phyloP scores from a whole-genome alignment of 1,140 invertebrate species.

The Temnothorax longispinosus region DNA sequence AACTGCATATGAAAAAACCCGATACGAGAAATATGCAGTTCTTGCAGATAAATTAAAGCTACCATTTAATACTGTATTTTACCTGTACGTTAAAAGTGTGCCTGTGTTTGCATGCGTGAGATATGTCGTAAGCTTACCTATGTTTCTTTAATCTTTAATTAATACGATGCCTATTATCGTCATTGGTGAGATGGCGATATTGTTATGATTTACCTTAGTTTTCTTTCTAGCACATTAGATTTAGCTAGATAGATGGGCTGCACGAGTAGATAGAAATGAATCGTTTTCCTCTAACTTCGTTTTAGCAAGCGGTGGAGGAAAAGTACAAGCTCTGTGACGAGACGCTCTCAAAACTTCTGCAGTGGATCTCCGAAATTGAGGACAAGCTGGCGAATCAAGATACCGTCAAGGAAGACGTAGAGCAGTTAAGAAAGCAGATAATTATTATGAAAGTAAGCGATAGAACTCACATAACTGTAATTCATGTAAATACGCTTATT shows the following conservation, averaged over 20 bases:
- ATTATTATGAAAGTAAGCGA: slow-evolving; percentile 92
- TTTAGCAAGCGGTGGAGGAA: slow-evolving; percentile 96
- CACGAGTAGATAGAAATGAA: slow-evolving; percentile 44
- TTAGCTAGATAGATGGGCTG: slow-evolving; percentile 6
- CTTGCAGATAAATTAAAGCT: slow-evolving; percentile 83
- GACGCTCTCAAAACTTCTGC: slow-evolving; percentile 92
- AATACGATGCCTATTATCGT: slow-evolving; percentile 64
- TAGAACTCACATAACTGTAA: not conserved
- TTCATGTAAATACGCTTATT: not conserved
- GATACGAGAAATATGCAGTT: slow-evolving; percentile 79
- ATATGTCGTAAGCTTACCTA: slow-evolving; percentile 81
- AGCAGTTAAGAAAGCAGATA: slow-evolving; percentile 95
- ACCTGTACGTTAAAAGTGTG: slow-evolving; percentile 80
- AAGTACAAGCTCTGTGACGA: slow-evolving; percentile 96
- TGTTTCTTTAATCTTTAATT: slow-evolving; percentile 66
- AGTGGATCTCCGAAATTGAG: slow-evolving; percentile 95
- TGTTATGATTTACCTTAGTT: slow-evolving; percentile 33
- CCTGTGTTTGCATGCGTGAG: slow-evolving; percentile 85
- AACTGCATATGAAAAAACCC: slow-evolving; percentile 80
- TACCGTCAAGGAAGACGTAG: slow-evolving; percentile 94
- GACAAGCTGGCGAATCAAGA: slow-evolving; percentile 95
- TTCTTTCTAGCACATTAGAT: slow-evolving; percentile 57
- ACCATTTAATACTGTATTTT: slow-evolving; percentile 77
- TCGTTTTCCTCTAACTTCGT: slow-evolving; percentile 58
- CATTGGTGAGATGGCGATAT: slow-evolving; percentile 81